Percentiles rank a stretch among this genome's conserved stretches.
These are phyloP conservation scores for Trypoxylon attenuatum DNA, from an alignment of 2,888 invertebrate species.

Conservation along the genomic window DNA sequence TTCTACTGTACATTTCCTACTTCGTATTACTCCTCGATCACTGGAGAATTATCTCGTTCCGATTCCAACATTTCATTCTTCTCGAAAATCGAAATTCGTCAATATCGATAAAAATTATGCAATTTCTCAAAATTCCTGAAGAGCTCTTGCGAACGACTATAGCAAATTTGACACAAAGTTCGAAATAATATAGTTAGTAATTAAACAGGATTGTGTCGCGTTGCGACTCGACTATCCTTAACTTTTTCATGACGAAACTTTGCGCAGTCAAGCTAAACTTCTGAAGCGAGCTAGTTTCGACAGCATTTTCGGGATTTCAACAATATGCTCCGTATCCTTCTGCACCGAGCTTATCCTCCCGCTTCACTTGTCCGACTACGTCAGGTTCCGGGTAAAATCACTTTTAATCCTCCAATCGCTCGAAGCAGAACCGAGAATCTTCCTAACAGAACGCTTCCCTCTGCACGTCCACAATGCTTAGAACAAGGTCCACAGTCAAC, in stretches of 20 bases:
- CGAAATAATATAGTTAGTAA: too few species aligned
- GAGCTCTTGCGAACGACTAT: too few species aligned
- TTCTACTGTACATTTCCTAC: conserved; percentile 8
- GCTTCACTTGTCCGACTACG: too few species aligned
- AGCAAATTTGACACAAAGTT: too few species aligned
- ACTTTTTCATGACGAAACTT: conserved; percentile 38
- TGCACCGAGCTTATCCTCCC: conserved; percentile 30
- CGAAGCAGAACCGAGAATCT: conserved; percentile 7
- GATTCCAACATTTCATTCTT: too few species aligned
- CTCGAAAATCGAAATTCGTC: too few species aligned
- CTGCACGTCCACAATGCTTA: too few species aligned
- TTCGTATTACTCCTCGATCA: conserved; percentile 23
- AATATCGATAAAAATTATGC: too few species aligned
- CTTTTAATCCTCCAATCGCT: conserved; percentile 20
- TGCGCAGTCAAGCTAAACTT: conserved; percentile 17
- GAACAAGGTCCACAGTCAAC: too few species aligned
- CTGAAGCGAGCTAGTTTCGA: conserved; percentile 29
- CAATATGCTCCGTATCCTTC: conserved; percentile 23
- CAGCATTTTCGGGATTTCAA: conserved; percentile 46
- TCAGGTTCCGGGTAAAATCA: conserved; percentile 23
- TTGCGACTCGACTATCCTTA: conserved; percentile 32
- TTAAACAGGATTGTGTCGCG: conserved; percentile 4
- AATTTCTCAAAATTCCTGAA: too few species aligned
- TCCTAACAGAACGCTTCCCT: too few species aligned
- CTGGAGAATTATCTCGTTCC: too few species aligned